Conservation (phyloP, 1,140 invertebrate species). For the Heliconius congener region DNA sequence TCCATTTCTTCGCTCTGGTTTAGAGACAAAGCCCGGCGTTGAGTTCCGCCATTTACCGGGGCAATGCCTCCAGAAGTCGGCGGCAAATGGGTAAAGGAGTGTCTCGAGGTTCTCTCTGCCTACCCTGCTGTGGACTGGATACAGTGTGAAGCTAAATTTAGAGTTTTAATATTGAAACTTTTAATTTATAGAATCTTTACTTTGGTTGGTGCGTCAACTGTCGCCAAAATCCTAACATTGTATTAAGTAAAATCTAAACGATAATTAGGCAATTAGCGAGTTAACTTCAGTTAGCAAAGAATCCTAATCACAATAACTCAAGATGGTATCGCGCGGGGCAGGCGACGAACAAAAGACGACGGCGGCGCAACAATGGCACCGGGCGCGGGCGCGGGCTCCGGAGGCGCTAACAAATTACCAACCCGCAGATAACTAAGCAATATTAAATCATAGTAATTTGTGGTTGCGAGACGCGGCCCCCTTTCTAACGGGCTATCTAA, state of each 20-base stretch:
- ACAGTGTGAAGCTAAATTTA: no score
- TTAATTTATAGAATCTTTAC: not conserved
- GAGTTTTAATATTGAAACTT: no score
- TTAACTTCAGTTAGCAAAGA: slow-evolving; percentile 76
- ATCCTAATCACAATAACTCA: slow-evolving; percentile 81
- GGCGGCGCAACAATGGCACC: slow-evolving; percentile 72
- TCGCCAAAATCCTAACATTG: slow-evolving; percentile 16
- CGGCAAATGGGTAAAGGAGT: no score
- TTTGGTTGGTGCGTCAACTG: not conserved
- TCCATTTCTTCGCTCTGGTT: no score
- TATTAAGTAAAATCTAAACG: slow-evolving; percentile 63
- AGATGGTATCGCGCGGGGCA: slow-evolving; percentile 73
- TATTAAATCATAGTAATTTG: slow-evolving; percentile 82
- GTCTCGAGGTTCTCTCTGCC: no score
- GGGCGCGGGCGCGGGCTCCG: slow-evolving; percentile 60
- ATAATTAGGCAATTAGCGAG: slow-evolving; percentile 75
- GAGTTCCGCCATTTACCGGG: no score
- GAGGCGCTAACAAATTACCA: slow-evolving; percentile 78
- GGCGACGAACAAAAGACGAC: slow-evolving; percentile 78
- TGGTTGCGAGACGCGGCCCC: slow-evolving; percentile 68
- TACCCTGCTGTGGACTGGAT: no score
- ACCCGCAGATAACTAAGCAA: slow-evolving; percentile 79
- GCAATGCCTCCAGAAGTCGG: no score
- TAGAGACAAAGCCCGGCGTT: no score
- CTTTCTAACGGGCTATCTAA: slow-evolving; percentile 62